These are phyloP conservation scores for Podiceps cristatus DNA, from an alignment of 2,113 vertebrate species.

Conservation along the genomic window DNA sequence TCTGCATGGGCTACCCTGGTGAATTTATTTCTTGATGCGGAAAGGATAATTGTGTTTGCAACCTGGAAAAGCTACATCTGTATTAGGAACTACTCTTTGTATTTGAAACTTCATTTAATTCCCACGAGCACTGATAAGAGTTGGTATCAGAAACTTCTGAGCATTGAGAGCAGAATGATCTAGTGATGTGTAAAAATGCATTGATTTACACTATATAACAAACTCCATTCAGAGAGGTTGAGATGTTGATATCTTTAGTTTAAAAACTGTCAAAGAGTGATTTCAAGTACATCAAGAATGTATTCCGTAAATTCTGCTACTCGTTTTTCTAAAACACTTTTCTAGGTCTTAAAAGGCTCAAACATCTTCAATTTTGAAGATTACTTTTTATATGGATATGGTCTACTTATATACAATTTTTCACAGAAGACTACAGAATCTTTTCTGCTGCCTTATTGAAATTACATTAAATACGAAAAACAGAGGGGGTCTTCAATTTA, in stretches of 20 bases:
- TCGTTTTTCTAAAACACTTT: background rate
- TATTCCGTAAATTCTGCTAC: background rate
- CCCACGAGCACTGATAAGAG: background rate
- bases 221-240: background rate
- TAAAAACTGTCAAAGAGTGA: background rate
- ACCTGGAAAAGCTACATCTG: background rate
- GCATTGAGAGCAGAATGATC: background rate
- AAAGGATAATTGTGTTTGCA: background rate
- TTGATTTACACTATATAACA: background rate
- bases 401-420: background rate
- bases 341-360: background rate
- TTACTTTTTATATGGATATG: background rate
- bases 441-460: background rate
- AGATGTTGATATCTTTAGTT: background rate
- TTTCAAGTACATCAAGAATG: background rate
- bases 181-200: background rate
- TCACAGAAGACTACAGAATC: background rate
- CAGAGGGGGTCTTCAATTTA: background rate
- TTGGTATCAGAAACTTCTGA: background rate
- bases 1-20: background rate
- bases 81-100: background rate
- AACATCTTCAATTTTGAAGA: background rate
- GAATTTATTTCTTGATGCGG: background rate
- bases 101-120: background rate
- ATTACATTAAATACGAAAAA: slow-evolving; percentile 30